A percentile compares a stretch with the other conserved stretches of the same genome.
Conservation (phyloP, 2,113 vertebrate genomes). For the Pelvicachromis taeniatus region DNA sequence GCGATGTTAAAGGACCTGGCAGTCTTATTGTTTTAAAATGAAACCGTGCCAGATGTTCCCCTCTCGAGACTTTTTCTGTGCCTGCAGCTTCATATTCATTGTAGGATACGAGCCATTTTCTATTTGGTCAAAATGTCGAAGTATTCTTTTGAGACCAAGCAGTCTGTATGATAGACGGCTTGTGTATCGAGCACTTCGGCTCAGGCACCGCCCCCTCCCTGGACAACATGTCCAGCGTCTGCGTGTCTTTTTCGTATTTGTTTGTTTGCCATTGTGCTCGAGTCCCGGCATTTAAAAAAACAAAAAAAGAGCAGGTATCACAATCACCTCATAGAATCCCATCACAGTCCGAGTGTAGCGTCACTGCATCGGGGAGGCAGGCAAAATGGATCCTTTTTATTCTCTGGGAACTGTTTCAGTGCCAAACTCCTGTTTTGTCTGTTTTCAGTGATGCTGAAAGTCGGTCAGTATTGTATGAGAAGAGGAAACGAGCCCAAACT, state of each 20-base stretch:
- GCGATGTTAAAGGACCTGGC: background rate
- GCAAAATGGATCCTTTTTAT: conserved; percentile 31
- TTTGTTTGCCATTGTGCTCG: background rate
- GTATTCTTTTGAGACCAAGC: background rate
- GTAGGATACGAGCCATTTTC: background rate
- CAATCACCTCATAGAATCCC: background rate
- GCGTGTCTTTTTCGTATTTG: background rate
- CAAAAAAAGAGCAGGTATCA: conserved; percentile 9
- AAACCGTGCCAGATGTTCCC: background rate
- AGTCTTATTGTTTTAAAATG: background rate
- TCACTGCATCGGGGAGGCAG: background rate
- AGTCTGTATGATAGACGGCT: background rate
- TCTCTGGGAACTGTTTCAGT: conserved; percentile 72
- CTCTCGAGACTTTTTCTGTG: background rate
- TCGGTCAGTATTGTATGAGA: conserved; percentile 36
- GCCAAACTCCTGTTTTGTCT: conserved; percentile 69
- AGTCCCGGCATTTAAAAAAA: background rate
- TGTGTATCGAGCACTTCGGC: conserved; percentile 1
- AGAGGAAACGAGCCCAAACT: background rate
- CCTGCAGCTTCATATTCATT: background rate
- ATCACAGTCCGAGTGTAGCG: background rate
- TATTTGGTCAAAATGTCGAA: background rate
- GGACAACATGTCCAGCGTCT: conserved; percentile 9
- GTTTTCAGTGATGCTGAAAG: conserved; percentile 59
- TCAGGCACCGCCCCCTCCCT: background rate